Evolutionary conservation across 1,140 invertebrate genomes (phyloP).

Genomic region (Drosophila parabipectinata): DNA sequence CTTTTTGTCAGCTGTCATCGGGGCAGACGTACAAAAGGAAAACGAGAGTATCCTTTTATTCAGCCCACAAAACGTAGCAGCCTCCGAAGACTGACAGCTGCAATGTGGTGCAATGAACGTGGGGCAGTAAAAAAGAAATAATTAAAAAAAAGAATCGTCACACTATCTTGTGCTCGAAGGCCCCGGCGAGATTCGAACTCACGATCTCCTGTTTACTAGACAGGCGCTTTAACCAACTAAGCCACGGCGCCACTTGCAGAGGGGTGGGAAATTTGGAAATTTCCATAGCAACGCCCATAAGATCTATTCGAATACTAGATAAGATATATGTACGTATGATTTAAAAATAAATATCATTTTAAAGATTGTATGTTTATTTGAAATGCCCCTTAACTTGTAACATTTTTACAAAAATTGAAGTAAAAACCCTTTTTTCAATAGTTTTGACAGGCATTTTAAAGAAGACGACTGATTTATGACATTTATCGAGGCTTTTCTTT

Average conservation of each 20-base stretch:
- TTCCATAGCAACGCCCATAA: neutral
- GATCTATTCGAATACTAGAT: slow-evolving; percentile 1
- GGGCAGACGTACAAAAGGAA: slow-evolving; percentile 66
- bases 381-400: too few species aligned
- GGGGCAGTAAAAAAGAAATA: slow-evolving; percentile 3
- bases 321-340: neutral
- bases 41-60: slow-evolving; percentile 36
- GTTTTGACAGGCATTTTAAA: too few species aligned
- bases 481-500: too few species aligned
- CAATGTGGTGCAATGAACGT: slow-evolving; percentile 36
- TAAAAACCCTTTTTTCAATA: too few species aligned
- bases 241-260: slow-evolving; percentile 85
- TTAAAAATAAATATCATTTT: too few species aligned
- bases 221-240: slow-evolving; percentile 88
- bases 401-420: too few species aligned
- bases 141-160: slow-evolving; percentile 20
- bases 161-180: slow-evolving; percentile 56
- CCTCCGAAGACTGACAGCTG: slow-evolving; percentile 46
- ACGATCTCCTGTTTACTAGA: slow-evolving; percentile 87
- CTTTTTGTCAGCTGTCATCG: slow-evolving; percentile 77
- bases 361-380: too few species aligned
- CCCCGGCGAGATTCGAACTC: slow-evolving; percentile 87
- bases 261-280: neutral
- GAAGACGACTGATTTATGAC: too few species aligned
- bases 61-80: slow-evolving; percentile 13